Evolutionary conservation across 2,113 vertebrate genomes (phyloP).

Genomic region (Arenaria interpres): DNA sequence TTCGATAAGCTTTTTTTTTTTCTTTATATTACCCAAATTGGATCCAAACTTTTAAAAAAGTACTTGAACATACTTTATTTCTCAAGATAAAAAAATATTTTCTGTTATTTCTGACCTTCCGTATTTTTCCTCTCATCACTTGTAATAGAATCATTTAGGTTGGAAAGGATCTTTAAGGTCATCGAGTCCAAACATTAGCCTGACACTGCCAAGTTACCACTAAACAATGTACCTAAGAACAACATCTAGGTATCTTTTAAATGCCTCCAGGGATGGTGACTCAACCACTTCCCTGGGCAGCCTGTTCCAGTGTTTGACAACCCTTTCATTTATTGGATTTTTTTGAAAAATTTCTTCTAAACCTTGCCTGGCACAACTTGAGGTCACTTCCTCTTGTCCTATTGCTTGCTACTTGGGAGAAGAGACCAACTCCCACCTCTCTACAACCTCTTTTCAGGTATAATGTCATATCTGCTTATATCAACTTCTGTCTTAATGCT

Average conservation of each 20-base stretch:
- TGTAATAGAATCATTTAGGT: not conserved
- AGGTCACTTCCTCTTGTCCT: not conserved
- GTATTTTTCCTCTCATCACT: not conserved
- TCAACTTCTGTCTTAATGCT: not conserved
- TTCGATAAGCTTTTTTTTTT: not conserved
- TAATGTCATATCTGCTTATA: not conserved
- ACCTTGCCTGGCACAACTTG: not conserved
- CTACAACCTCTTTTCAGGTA: not conserved
- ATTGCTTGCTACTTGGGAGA: not conserved
- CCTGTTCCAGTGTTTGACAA: not conserved
- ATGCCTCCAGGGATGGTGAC: not conserved
- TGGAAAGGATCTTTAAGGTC: not conserved
- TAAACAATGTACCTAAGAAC: not conserved
- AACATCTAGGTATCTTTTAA: not conserved
- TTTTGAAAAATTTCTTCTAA: not conserved
- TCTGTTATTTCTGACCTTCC: not conserved
- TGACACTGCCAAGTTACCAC: not conserved
- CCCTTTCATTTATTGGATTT: not conserved
- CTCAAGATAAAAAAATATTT: not conserved
- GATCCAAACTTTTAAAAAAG: not conserved
- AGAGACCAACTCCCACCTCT: accelerated
- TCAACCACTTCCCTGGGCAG: not conserved
- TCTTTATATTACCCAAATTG: not conserved
- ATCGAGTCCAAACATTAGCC: accelerated
- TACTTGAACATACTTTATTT: not conserved